phyloP scores from a whole-genome alignment of 2,888 invertebrate species.

The Eupithecia subumbrata region DNA sequence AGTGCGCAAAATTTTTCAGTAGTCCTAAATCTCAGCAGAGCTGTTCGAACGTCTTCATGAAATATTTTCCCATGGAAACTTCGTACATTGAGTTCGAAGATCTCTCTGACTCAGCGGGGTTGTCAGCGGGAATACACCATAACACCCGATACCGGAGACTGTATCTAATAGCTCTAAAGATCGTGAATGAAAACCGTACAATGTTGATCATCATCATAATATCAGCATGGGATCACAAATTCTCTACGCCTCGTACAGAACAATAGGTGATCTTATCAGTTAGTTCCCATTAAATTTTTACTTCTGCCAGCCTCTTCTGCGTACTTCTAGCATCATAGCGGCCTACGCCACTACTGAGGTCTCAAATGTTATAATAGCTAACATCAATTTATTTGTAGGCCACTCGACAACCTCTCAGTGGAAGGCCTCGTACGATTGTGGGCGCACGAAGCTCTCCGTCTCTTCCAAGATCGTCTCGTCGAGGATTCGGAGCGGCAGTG shows the following conservation, averaged over 20 bases:
- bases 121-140: too few relatives aligned
- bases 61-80: not conserved
- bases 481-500: constrained; percentile 97
- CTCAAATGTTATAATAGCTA: not conserved
- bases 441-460: constrained; percentile 99
- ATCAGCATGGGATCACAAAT: not conserved
- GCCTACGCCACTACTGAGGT: not conserved
- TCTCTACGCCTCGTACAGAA: too few relatives aligned
- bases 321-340: not conserved
- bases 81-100: too few relatives aligned
- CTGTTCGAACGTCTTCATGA: not conserved
- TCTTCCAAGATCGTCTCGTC: constrained; percentile 98
- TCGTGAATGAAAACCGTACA: not conserved
- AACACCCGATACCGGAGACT: too few relatives aligned
- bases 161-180: too few relatives aligned
- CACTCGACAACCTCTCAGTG: constrained; percentile 94
- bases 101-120: too few relatives aligned
- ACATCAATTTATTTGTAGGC: constrained; percentile 77
- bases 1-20: not conserved
- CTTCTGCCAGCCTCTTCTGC: not conserved
- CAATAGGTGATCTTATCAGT: too few relatives aligned
- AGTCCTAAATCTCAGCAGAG: not conserved
- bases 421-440: constrained; percentile 99
- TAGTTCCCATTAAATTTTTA: too few relatives aligned
- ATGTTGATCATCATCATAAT: not conserved